phyloP scores from a whole-genome alignment of 2,797 vertebrate species.

The Falco cherrug region DNA sequence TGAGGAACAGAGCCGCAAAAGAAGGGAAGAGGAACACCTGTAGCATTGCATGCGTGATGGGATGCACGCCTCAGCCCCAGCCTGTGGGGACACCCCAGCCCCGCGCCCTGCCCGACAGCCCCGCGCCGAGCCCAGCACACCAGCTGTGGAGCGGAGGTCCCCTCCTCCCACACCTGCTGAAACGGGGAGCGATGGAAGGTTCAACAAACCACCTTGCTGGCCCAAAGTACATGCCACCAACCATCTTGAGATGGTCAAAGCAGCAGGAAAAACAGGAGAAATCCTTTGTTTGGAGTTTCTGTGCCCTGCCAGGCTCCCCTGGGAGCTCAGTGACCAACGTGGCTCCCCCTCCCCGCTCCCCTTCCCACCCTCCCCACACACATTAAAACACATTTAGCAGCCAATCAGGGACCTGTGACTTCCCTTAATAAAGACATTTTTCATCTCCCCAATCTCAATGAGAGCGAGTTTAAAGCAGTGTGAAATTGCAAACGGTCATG shows the following conservation, averaged over 20 bases:
- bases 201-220: neutral
- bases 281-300: neutral
- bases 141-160: rapidly evolving
- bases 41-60: rapidly evolving
- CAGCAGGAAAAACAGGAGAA: neutral
- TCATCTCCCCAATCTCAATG: neutral
- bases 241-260: neutral
- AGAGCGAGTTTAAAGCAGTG: neutral
- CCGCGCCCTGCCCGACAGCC: rapidly evolving
- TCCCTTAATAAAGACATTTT: conserved; percentile 38
- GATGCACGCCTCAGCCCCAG: neutral
- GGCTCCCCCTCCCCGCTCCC: neutral
- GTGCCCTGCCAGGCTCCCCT: neutral
- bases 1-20: neutral
- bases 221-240: neutral
- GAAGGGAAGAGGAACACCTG: neutral
- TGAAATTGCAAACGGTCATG: conserved; percentile 46
- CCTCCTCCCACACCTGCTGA: neutral
- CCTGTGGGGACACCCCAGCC: rapidly evolving
- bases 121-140: rapidly evolving
- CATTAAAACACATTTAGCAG: neutral
- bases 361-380: neutral
- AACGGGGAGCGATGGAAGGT: rapidly evolving
- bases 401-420: neutral
- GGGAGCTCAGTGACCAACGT: neutral